Base-by-base conservation (phyloP, 92 coral and sea anemone species). In the Zoanthus solanderi region DNA sequence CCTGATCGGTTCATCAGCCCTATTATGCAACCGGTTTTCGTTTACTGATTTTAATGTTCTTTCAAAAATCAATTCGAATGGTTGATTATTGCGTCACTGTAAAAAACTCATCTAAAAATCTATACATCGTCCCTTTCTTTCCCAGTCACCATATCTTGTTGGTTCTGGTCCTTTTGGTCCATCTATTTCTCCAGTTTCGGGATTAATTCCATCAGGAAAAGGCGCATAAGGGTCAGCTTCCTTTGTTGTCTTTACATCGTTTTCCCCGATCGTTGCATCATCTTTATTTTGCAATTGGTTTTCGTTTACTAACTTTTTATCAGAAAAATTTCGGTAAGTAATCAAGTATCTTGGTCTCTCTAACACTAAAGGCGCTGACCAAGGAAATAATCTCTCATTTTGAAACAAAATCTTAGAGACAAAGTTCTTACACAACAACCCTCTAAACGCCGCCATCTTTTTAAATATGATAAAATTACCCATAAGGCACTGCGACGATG, bases 161-260 rank as follows among this genome's bases (percentile, higher is more conserved):
- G 99, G 99, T 72, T 97, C 99, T 60, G 99, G 99, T 65, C 99
- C 99, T 88, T 78, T 94, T n/a, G 99, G 99, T 76, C 99, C 99
- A 45, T 94, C 97, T 88, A 79, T 89, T 47, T 97, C 99, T 23
- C 96, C 95, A 23, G 99, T 97, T 10, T 37, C 94, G 42, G 99
- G 99, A 83, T 97, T 97, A 23, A 95, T 60, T 60, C 92, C 95
- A 83, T 94, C 91, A 56, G 99, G 99, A 92, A 92, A 97, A 2
- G 97, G 93, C 31, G 98, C 96, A 84, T 78, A 97, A 2, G 99
- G 99, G 87, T 97, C 99, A 48, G 91, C 68, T 68, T 93, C 93
- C 57, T 85, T 32, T 18, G 78, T 78, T 60, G 37, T 2, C 11
- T 58, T 7, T 17, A 30, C 84, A 58, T 86, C 93, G 0, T 56